These are phyloP conservation scores for Pipistrellus pygmaeus DNA, from an alignment of 2,797 vertebrate species.

Conservation along the genomic window DNA sequence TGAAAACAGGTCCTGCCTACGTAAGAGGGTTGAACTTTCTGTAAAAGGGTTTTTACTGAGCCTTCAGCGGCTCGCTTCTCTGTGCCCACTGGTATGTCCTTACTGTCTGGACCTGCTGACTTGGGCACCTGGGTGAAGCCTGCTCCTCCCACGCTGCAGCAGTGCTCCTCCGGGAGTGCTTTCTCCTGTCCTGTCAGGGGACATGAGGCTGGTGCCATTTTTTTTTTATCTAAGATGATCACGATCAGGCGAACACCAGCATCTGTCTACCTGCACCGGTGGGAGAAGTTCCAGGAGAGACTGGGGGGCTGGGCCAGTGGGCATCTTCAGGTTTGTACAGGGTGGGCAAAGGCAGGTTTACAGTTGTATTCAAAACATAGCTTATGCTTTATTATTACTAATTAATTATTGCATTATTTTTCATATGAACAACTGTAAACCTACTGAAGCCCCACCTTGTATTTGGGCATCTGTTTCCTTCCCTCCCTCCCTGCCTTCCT, in stretches of 20 bases:
- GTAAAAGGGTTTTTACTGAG: background rate
- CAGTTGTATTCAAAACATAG: background rate
- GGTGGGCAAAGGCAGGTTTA: background rate
- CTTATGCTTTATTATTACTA: background rate
- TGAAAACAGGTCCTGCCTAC: background rate
- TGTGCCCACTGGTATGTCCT: background rate
- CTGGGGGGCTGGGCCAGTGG: background rate
- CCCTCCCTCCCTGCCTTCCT: too few species aligned
- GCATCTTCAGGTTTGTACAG: background rate
- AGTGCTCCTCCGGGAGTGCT: background rate
- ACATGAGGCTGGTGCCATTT: background rate
- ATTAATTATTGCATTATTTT: background rate
- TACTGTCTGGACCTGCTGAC: background rate
- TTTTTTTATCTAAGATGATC: background rate
- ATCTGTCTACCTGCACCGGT: background rate
- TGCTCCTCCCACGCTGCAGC: rapidly evolving
- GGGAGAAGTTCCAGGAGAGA: background rate
- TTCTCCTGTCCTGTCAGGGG: background rate
- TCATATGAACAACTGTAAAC: background rate
- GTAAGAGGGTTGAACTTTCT: too few species aligned
- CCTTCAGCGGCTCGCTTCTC: background rate
- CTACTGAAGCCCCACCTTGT: background rate
- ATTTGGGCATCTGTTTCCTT: background rate
- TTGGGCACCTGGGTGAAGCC: rapidly evolving
- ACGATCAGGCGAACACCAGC: background rate